Evolutionary conservation across 2,113 vertebrate genomes (phyloP), one percentile per base, ranked within the genome.

Genomic region (Gulo gulo): DNA sequence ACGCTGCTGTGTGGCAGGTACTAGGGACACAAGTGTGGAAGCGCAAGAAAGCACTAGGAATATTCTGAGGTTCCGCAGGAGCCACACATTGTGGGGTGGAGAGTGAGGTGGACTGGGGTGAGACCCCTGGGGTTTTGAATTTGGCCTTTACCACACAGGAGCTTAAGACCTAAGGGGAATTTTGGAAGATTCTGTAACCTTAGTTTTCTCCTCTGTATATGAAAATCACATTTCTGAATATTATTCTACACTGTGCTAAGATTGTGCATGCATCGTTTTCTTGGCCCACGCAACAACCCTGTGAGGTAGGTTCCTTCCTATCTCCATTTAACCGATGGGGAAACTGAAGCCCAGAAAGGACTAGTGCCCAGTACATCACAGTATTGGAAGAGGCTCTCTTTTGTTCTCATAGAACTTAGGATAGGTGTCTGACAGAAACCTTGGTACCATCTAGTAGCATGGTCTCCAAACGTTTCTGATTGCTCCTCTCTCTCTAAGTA

Each of bases 81-180:
- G 29, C 16, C 13, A 45, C 18, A 4, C 34, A 9, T 2, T 2
- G 52, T 5, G 4, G 16, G 26, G 0, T 8, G 47, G 24, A 23
- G n/a, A 29, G 15, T 29, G 5, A 0, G 9, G 24, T 26, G 50
- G 21, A 73, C 18, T 16, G 21, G 23, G 7, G n/a, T 36, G 24
- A 92, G 12, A 39, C 11, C 23, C 7, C 20, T 18, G 14, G 29
- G 11, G 24, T 13, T 1, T 86, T 86, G 92, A 52, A 45, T 24
- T 12, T 26, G 80, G 3, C 23, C 7, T 45, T 29, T 0, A 6
- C 16, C 4, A 80, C 42, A 23, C n/a, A 36, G 21, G 50, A 50
- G n/a, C 15, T 3, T 24, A 34, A 91, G 65, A 84, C 34, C 76
- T 47, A 47, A 93, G 81, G 50, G 13, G 20, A 50, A 16, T 67